Evolutionary conservation across 2,888 invertebrate species (phyloP), one percentile per base, ranked within the genome.

Genomic region (Andricus quercusramuli): DNA sequence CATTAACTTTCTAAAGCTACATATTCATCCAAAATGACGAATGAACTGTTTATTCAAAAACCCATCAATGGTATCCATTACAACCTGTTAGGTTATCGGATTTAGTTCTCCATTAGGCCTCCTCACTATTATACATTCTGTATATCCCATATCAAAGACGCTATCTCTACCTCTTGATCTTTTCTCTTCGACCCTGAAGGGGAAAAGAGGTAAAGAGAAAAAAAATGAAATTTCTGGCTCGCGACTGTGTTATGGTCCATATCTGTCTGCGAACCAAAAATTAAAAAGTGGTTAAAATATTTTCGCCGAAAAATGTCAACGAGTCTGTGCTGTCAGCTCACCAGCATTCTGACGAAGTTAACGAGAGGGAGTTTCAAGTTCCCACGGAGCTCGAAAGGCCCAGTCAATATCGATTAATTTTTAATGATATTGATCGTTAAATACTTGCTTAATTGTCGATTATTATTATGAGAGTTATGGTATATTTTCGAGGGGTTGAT

Each of bases 21-120:
- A 1, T 62, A 62, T 62, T 62, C 22, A 62, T 15, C 13, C 3
- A 56, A 87, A 88, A 90, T 90, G 90, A 91, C 88, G 88, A 90
- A 90, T 90, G 88, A 89, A 90, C 86, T 91, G 90, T 91, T 91
- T 91, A 89, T 87, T 80, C 83, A 79, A 86, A 86, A 88, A 78
- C 81, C 81, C 77, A 84, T 83, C 85, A 81, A 83, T 77, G 84
- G 84, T 88, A 87, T 89, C 88, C 85, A 87, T 90, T 90, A 89
- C 88, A 81, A 76, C 79, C 79, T 78, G 78, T 70, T 20, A 68
- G 74, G 81, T 84, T 84, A 88, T 86, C 85, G 81, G 76, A 74
- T 80, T 84, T 87, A 87, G 86, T 88, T 86, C 83, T 87, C 87
- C 90, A 90, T 90, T 90, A 90, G 87, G 84, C 82, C 80, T 81